Evolutionary conservation across 2,888 invertebrate genomes (phyloP), one percentile per base, ranked within the genome.

Genomic region (Ectobius pallidus): DNA sequence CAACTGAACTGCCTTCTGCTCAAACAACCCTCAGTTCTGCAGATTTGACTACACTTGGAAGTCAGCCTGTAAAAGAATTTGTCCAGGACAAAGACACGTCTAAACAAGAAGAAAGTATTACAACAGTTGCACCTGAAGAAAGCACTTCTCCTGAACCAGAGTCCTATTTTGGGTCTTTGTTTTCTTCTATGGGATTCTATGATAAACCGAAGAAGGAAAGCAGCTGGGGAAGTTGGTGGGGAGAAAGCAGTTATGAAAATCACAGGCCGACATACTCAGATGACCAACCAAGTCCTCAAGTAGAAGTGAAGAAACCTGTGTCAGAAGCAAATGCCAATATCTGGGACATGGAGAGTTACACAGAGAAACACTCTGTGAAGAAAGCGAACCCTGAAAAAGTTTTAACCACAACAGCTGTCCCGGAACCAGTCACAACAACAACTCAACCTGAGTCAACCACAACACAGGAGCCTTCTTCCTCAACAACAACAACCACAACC

Each of bases 401-500:
- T 25, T 16, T 25, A 11, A 55, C 55, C 27, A 22, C 55, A 55
- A 22, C 55, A 55, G 55, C 25, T 0, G 25, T 22, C 16, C 16
- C 55, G 16, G 25, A 20, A 22, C 16, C 55, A 11, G 27, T 16
- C 20, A 55, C 34, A 34, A 34, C 34, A 6, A 34, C 34, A 7
- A 11, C 11, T 34, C 68, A 39, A 14, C 34, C 22, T 30, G 65
- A 72, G 16, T 20, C 9, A 9, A n/a, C 18, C 27, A 62, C 42
- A 11, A 14, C 68, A 1, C 11, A 52, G 30, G 44, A 39, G 3
- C 11, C 42, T 7, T 6, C 11, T 34, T 7, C 34, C 34, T 34
- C 16, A n/a, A 1, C 16, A 14, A 69, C 73, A 46, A 42, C 65
- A 16, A 72, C 71, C 16, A 70, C 73, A 27, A 65, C 70, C 22